Evolutionary conservation across 2,113 vertebrate genomes (phyloP).

Genomic region (Bubo bubo): DNA sequence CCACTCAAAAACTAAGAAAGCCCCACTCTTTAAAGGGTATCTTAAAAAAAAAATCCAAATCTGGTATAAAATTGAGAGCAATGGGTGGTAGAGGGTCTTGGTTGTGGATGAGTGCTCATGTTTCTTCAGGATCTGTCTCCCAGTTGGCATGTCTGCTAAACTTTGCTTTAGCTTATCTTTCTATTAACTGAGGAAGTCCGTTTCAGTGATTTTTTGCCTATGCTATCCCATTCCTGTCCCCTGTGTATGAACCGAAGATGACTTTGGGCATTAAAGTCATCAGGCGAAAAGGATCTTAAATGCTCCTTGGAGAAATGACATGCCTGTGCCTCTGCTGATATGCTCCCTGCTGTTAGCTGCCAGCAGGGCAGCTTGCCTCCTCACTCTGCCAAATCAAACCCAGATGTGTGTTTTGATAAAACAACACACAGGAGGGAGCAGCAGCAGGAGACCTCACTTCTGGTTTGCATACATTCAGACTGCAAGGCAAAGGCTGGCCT

Average conservation of each 20-base stretch:
- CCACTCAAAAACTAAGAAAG: background rate
- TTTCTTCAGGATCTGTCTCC: background rate
- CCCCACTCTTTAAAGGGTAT: background rate
- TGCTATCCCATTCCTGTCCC: background rate
- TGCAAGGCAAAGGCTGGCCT: background rate
- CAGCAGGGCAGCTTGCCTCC: background rate
- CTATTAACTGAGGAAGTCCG: background rate
- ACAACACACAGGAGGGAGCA: background rate
- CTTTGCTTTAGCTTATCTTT: too few species aligned
- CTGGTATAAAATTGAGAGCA: background rate
- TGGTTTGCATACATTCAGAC: background rate
- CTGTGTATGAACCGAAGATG: background rate
- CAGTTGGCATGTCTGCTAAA: too few species aligned
- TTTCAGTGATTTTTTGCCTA: background rate
- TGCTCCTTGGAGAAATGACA: background rate
- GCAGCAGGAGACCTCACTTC: background rate
- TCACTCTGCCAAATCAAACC: background rate
- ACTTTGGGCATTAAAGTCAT: background rate
- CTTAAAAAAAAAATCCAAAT: background rate
- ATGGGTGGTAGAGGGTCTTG: background rate
- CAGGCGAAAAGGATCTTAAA: background rate
- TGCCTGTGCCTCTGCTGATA: too few species aligned
- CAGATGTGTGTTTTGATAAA: background rate
- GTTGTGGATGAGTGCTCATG: rapidly evolving
- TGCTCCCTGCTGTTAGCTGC: background rate